Evolutionary conservation across 2,797 vertebrate species (phyloP), one percentile per base, ranked within the genome.

Genomic region (Picus viridis): DNA sequence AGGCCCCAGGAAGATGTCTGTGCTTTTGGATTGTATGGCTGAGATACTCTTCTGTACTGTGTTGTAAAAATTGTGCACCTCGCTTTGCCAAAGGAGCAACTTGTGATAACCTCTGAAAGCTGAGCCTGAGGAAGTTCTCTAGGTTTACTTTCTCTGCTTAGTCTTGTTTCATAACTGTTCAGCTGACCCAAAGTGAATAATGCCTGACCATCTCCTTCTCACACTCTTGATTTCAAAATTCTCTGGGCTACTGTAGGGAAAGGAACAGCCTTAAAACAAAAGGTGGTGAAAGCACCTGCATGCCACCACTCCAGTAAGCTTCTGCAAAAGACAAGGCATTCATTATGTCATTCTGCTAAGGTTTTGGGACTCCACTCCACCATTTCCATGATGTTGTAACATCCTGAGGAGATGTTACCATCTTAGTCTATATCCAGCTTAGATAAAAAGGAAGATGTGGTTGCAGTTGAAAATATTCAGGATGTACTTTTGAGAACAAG

Each of bases 341-440:
- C 23, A 12, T 47, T 67, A 8, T 2, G 1, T 49, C 22, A 49
- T 49, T 49, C 57, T 54, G 0, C 8, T 7, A 16, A 43, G 29
- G 3, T 16, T 51, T 45, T n/a, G 23, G 3, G 2, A 1, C 29
- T 32, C 27, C 79, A 19, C 14, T 1, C 3, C 1, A 2, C 12
- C 0, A 0, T 58, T 93, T 76, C 18, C 1, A 0, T 88, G 4
- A 15, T 39, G 4, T 12, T 63, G 18, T 39, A 23, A n/a, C 58
- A n/a, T 65, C 22, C 59, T 87, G 43, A 64, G 53, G 23, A 41
- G n/a, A 47, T 5, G 53, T 12, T 39, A 39, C 12, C 12, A 39
- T 39, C 39, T 39, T 6, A n/a, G 3, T 64, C 20, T 61, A 3
- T 71, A 86, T 77, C 8, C 24, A 67, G 8, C 30, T 20, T 24